These are phyloP conservation scores for Leucophenga varia DNA, from an alignment of 1,140 invertebrate species.

Conservation along the genomic window DNA sequence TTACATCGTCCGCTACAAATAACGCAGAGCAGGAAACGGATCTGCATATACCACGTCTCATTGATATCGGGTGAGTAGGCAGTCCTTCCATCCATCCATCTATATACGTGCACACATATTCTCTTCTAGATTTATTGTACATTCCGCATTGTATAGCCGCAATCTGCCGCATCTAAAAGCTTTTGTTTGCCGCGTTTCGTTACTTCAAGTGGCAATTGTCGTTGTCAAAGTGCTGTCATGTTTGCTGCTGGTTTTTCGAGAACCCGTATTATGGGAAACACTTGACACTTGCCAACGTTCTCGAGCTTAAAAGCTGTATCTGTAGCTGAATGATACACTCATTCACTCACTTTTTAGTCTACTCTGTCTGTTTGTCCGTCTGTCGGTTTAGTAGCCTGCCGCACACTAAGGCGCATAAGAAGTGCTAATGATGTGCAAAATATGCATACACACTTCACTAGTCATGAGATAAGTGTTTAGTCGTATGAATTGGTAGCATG, in stretches of 20 bases:
- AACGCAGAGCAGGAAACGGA: conserved; percentile 57
- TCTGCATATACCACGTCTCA: conserved; percentile 62
- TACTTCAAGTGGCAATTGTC: conserved; percentile 51
- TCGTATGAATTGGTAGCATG: too few relatives aligned
- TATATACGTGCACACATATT: too few relatives aligned
- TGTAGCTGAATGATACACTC: too few relatives aligned
- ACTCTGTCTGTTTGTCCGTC: too few relatives aligned
- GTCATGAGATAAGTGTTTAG: too few relatives aligned
- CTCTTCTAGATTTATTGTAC: too few relatives aligned
- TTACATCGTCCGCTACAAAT: conserved; percentile 28
- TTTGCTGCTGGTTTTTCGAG: conserved; percentile 17
- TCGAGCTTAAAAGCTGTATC: background rate
- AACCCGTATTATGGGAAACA: conserved; percentile 47
- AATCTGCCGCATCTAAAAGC: conserved; percentile 2
- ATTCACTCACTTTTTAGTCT: too few relatives aligned
- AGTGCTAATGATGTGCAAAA: conserved; percentile 54
- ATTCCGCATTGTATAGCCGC: too few relatives aligned
- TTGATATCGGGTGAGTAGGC: conserved; percentile 58
- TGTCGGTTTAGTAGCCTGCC: background rate
- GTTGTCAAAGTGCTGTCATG: conserved; percentile 44
- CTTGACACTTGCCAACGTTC: conserved; percentile 40
- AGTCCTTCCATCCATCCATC: too few relatives aligned
- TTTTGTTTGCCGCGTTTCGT: conserved; percentile 45
- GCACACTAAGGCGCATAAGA: conserved; percentile 20
- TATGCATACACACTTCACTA: conserved; percentile 29